Evolutionary conservation across 2,888 invertebrate species (phyloP), one percentile per base, ranked within the genome.

Genomic region (Ornithoptera alexandrae): DNA sequence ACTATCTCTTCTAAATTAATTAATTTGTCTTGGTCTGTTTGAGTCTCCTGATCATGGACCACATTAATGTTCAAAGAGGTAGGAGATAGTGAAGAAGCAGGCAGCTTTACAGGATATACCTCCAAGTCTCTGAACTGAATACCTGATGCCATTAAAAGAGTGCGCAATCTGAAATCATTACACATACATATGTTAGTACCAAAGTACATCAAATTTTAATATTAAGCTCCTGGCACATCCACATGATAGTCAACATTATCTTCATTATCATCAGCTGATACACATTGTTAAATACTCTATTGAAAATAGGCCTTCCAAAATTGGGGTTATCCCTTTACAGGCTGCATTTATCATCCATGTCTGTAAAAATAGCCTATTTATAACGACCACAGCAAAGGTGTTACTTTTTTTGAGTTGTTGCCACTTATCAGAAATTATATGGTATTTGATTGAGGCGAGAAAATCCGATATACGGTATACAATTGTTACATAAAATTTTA

Each of bases 11-110:
- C 30, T 36, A 50, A 57, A 63, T 62, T 24, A 36, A n/a, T 63
- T 10, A 12, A 10, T 20, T 24, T 53, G 10, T 62, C 56, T n/a
- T 17, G 62, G 0, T 87, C 86, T 0, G 90, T 90, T 74, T 90
- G 90, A 2, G 89, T 89, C 66, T 81, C 76, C 62, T 81, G 84
- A 17, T 86, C 82, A 62, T 71, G 78, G 15, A 62, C 69, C n/a
- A 64, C 59, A 60, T 53, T 46, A 12, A n/a, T 12, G 1, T 58
- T 39, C 20, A 20, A 24, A 8, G 3, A 75, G 69, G 22, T 75
- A 36, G 83, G 83, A 0, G 81, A 79, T 3, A 69, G 50, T 5
- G 64, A n/a, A n/a, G 78, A 77, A 6, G 60, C 15, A 18, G 77
- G 77, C 61, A 79, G 70, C 66, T 87, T 88, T n/a, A 86, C 80